Evolutionary conservation across 2,888 invertebrate species (phyloP), one percentile per base, ranked within the genome.

Genomic region (Phyllotreta striolata): DNA sequence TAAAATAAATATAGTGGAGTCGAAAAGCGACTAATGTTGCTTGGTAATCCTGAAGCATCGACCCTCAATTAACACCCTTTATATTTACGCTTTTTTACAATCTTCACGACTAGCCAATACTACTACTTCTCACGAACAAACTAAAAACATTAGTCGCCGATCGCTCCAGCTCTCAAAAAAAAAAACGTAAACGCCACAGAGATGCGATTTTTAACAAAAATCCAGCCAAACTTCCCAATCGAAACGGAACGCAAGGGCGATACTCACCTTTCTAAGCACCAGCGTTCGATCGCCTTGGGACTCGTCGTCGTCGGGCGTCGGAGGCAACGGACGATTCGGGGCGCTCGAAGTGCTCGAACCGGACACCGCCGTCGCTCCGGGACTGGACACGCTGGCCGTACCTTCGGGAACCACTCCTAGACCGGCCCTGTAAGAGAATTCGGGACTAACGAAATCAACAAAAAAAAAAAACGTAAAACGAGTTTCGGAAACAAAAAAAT

Each of bases 291-390:
- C 95, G 62, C 91, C 90, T 75, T 83, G 83, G 67, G 85, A 84
- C 76, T 86, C 86, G 81, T 94, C 93, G 78, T 96, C 96, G 80
- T 95, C 96, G 43, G 96, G 96, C 57, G 96, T 96, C 55, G 96
- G 96, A 62, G 96, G 96, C 77, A 96, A 85, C 57, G 96, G 96
- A 73, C 96, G 88, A 80, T 95, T 96, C 66, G 96, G 96, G 73
- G 95, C 92, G 60, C 91, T 90, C 62, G 90, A 89, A 59, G 91
- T 90, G 63, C 90, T 89, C 3, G 77, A 73, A 37, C 69, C 67
- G 6, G 71, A 71, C 64, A 77, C 73, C 59, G 78, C 76, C 0
- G 81, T 78, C n/a, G 81, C 78, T 55, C 79, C 79, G 6, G 81
- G 79, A 80, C 79, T 80, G 75, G 84, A 84, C 75, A 79, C 79